Percentiles rank a stretch among this genome's conserved stretches.
phyloP scores from a whole-genome alignment of 2,113 vertebrate genomes.

The Pomatorhinus ruficollis region DNA sequence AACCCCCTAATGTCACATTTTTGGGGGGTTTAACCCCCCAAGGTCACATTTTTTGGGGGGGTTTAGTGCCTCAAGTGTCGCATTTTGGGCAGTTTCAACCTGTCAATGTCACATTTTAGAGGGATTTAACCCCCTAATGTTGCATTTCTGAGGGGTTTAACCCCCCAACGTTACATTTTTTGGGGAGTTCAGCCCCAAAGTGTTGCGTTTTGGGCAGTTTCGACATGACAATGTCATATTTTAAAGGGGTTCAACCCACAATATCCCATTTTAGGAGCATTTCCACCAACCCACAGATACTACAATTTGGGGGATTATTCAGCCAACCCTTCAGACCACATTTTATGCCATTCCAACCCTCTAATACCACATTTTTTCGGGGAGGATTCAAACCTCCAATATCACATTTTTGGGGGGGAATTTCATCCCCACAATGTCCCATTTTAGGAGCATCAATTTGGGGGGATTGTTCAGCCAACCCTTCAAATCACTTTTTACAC shows the following conservation, averaged over 20 bases:
- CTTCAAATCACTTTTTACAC: background rate
- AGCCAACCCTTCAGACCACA: background rate
- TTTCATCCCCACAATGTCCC: background rate
- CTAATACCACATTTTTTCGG: background rate
- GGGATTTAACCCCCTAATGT: too few relatives aligned
- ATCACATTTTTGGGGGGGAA: background rate
- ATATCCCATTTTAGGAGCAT: background rate
- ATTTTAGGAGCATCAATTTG: background rate
- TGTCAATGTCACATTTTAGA: accelerated
- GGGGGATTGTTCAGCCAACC: background rate
- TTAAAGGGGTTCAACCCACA: background rate
- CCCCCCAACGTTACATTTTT: too few relatives aligned
- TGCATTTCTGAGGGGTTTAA: too few relatives aligned
- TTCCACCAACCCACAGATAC: background rate
- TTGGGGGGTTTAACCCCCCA: accelerated
- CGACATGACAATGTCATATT: accelerated
- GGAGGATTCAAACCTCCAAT: too few relatives aligned
- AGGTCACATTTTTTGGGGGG: too few relatives aligned
- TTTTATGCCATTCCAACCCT: too few relatives aligned
- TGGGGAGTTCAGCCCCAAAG: background rate
- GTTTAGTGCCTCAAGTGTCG: accelerated
- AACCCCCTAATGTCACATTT: background rate
- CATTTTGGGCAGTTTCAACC: background rate
- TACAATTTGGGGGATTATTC: too few relatives aligned
- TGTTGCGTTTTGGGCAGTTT: too few relatives aligned